Percentiles rank a stretch among this genome's conserved stretches.
phyloP scores from a whole-genome alignment of 2,113 vertebrate species.

The Aythya baeri region DNA sequence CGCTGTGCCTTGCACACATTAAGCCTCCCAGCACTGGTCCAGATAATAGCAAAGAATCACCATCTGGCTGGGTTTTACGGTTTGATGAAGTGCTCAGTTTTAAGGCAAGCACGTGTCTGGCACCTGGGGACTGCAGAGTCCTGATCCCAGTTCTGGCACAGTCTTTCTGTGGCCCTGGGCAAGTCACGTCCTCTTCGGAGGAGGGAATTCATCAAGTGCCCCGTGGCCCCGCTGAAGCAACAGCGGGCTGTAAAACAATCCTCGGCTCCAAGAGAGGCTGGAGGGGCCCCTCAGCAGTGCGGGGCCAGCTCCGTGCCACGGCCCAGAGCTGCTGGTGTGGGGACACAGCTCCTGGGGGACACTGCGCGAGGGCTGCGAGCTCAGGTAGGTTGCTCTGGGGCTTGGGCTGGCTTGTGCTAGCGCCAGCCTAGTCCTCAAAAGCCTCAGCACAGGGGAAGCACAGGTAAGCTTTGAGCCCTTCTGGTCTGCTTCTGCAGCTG shows the following conservation, averaged over 20 bases:
- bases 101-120: constrained; percentile 67
- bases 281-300: neutral
- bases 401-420: neutral
- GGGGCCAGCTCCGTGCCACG: neutral
- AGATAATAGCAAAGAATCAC: constrained; percentile 62
- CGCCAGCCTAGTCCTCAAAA: neutral
- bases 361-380: neutral
- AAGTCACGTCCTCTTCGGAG: constrained; percentile 47
- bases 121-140: constrained; percentile 48
- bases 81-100: constrained; percentile 71
- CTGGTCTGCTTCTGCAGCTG: neutral
- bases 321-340: neutral
- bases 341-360: neutral
- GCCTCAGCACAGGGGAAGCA: neutral
- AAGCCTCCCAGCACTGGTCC: constrained; percentile 44
- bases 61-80: constrained; percentile 70
- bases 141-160: constrained; percentile 60
- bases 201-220: constrained; percentile 56
- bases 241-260: constrained; percentile 42
- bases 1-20: constrained; percentile 42
- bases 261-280: neutral
- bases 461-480: neutral
- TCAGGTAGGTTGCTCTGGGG: neutral
- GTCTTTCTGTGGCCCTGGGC: constrained; percentile 49
- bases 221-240: neutral